Evolutionary conservation across 1,140 invertebrate genomes (phyloP).

Genomic region (Luehdorfia chinensis): DNA sequence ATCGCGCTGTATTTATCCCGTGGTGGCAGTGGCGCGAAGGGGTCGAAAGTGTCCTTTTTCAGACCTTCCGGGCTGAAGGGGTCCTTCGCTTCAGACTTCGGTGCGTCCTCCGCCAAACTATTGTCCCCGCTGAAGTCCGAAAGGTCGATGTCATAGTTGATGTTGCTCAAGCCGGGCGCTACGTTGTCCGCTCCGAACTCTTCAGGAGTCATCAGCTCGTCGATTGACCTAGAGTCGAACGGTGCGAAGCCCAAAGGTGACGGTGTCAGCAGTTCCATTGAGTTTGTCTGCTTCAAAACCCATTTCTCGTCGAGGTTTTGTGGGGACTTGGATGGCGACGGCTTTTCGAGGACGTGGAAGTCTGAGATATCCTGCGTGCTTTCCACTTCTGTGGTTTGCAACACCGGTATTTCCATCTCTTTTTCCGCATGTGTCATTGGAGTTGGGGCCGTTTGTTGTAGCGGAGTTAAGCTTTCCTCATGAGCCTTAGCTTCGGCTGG

Average conservation of each 20-base stretch:
- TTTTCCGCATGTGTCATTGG: not conserved
- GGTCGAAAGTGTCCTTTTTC: slow-evolving; percentile 42
- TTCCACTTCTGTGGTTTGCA: slow-evolving; percentile 17
- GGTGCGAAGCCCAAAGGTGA: slow-evolving; percentile 72
- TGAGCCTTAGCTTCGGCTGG: slow-evolving; percentile 1
- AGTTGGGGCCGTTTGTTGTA: not conserved
- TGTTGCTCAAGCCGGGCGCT: slow-evolving; percentile 79
- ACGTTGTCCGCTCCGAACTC: slow-evolving; percentile 74
- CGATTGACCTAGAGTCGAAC: slow-evolving; percentile 77
- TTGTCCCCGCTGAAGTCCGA: slow-evolving; percentile 84
- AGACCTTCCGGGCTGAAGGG: slow-evolving; percentile 53
- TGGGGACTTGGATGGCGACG: slow-evolving; percentile 50
- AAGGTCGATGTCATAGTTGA: slow-evolving; percentile 85
- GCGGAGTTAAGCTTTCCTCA: not conserved
- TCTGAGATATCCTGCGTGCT: slow-evolving; percentile 37
- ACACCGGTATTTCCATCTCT: slow-evolving; percentile 13
- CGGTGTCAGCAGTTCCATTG: slow-evolving; percentile 74
- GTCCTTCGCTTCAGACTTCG: slow-evolving; percentile 47
- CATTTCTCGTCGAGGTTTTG: slow-evolving; percentile 41
- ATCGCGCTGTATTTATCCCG: slow-evolving; percentile 20
- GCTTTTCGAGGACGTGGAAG: slow-evolving; percentile 38
- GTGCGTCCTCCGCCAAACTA: slow-evolving; percentile 80
- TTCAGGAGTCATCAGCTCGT: slow-evolving; percentile 79
- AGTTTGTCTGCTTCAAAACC: slow-evolving; percentile 56
- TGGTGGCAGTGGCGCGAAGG: slow-evolving; percentile 42